A percentile compares a stretch with the other conserved stretches of the same genome.
phyloP scores from a whole-genome alignment of 2,113 vertebrate genomes.

The Laticauda colubrina region DNA sequence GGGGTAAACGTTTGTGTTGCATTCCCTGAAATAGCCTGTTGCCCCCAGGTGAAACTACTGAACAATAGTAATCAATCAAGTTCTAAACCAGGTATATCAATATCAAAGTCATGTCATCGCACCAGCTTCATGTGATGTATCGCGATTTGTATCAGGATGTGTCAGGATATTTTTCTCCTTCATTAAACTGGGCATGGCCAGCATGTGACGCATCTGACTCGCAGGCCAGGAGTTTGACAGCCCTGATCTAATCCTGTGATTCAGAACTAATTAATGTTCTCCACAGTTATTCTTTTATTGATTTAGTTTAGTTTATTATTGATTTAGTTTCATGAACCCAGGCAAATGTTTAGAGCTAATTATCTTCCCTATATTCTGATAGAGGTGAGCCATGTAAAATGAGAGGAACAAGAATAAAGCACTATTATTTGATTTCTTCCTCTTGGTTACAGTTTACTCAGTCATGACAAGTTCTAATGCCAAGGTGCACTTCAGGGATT shows the following conservation, averaged over 20 bases:
- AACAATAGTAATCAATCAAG: background rate
- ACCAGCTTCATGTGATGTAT: no score
- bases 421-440: background rate
- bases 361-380: background rate
- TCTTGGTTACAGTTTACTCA: background rate
- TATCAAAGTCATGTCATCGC: no score
- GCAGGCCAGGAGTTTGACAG: no score
- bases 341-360: background rate
- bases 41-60: background rate
- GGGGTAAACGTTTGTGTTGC: background rate
- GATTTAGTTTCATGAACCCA: background rate
- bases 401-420: background rate
- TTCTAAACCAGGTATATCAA: background rate
- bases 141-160: no score
- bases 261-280: conserved; percentile 9
- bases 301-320: background rate
- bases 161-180: no score
- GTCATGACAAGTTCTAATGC: background rate
- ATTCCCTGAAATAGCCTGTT: background rate
- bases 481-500: background rate
- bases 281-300: background rate
- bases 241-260: background rate
- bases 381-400: background rate
- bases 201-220: no score
- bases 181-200: no score